Percentiles rank a stretch among this genome's conserved stretches.
phyloP scores from a whole-genome alignment of 2,797 vertebrate genomes.

The Poeciliopsis presidionis region DNA sequence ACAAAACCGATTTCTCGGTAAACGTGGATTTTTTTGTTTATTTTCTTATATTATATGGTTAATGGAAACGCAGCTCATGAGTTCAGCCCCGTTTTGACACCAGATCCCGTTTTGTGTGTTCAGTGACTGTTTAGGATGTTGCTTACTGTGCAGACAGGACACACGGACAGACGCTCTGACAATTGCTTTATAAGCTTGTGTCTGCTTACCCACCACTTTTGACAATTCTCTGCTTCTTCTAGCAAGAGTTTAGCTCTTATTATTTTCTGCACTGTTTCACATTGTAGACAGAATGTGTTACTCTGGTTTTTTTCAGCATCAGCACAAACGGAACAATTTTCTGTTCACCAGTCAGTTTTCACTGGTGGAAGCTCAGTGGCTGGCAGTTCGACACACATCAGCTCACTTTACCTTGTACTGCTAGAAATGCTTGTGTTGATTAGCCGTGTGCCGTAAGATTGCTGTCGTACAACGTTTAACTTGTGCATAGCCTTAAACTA shows the following conservation, averaged over 20 bases:
- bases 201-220: conserved; percentile 1
- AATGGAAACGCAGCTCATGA: background rate
- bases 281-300: conserved; percentile 3
- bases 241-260: conserved; percentile 5
- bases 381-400: background rate
- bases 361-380: background rate
- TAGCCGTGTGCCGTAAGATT: background rate
- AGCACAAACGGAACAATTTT: background rate
- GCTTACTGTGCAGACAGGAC: background rate
- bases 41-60: too few species aligned
- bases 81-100: background rate
- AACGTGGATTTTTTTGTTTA: too few species aligned
- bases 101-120: background rate
- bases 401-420: background rate
- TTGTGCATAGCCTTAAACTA: background rate
- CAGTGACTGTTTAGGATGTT: background rate
- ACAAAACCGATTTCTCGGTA: too few species aligned
- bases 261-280: conserved; percentile 10
- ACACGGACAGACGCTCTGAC: background rate
- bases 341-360: conserved; percentile 10
- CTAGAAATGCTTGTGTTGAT: background rate
- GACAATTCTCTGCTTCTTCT: conserved; percentile 15
- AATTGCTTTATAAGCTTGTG: background rate
- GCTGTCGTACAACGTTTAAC: background rate
- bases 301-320: background rate